Base-by-base conservation (phyloP, 2,888 invertebrate species). In the Adelognathus sp. region DNA sequence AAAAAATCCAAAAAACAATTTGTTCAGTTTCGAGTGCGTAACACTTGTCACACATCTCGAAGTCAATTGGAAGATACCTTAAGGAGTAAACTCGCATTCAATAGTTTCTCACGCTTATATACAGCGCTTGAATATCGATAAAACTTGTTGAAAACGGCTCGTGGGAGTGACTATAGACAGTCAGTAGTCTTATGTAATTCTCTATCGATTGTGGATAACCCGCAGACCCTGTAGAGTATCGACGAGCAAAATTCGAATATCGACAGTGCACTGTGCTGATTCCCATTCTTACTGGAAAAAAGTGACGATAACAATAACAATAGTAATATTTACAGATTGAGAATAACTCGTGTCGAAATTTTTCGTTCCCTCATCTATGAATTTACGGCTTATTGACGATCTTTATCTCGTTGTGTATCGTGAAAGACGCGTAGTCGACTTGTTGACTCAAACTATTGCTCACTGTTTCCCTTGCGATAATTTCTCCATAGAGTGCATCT, bases 391-490 rank as follows among this genome's bases (percentile, higher is more conserved):
- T 4, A 11, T 1, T 9, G 46, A 46, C 11, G n/a, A 46, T 24
- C 21, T 46, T n/a, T 46, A 16, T 24, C 11, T 46, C 46, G 21
- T n/a, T 11, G 24, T 46, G 18, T 46, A 46, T 46, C 9, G 9
- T 18, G 4, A 21, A 2, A 11, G 24, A 24, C 24, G 21, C 21
- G 11, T n/a, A n/a, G 46, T 9, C 24, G 5, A 3, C 1, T 3
- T 14, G 64, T 52, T 33, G 50, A 27, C 27, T 36, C 41, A 14
- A 6, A 16, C 14, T 16, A 64, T 64, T 52, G 64, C 36, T 56
- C 69, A 58, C 16, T 72, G 77, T 77, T 77, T 77, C 60, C 36
- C 61, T 74, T 67, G 54, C 54, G 77, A 77, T 74, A 77, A 73
- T 44, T 67, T 61, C 31, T 4, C n/a, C n/a, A 21, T 18, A 33